Evolutionary conservation across 2,113 vertebrate species (phyloP).

Genomic region (Anoplopoma fimbria): DNA sequence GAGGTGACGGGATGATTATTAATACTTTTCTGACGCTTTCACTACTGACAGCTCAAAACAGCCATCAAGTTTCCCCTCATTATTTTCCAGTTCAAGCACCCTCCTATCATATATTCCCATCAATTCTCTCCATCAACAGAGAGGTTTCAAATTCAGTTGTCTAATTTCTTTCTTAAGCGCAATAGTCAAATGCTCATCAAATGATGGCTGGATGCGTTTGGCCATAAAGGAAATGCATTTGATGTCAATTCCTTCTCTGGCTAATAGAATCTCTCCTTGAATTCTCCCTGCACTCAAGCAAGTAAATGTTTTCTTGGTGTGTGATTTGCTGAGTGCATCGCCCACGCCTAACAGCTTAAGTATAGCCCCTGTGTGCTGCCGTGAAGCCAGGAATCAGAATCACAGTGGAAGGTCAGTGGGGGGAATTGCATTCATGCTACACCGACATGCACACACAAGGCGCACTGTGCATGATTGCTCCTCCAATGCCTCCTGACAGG

Average conservation of each 20-base stretch:
- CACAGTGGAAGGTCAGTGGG: conserved; percentile 60
- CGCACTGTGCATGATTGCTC: conserved; percentile 62
- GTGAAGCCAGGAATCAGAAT: conserved; percentile 50
- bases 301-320: conserved; percentile 39
- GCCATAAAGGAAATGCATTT: conserved; percentile 22
- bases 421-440: conserved; percentile 72
- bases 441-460: conserved; percentile 61
- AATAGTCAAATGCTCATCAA: conserved; percentile 10
- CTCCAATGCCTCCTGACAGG: conserved; percentile 54
- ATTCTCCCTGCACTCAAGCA: conserved; percentile 32
- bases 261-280: conserved; percentile 43
- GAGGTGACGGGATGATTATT: conserved; percentile 72
- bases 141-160: conserved; percentile 38
- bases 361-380: conserved; percentile 46
- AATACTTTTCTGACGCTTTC: conserved; percentile 65
- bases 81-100: conserved; percentile 69
- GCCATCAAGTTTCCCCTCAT: conserved; percentile 62
- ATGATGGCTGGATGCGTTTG: not conserved
- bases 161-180: not conserved
- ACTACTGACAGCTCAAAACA: conserved; percentile 61
- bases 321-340: conserved; percentile 54
- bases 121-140: conserved; percentile 46
- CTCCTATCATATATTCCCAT: conserved; percentile 47
- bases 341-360: conserved; percentile 67
- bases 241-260: conserved; percentile 37